Conservation (phyloP, 2,888 invertebrate species). For the Hirtodrosophila cameraria region DNA sequence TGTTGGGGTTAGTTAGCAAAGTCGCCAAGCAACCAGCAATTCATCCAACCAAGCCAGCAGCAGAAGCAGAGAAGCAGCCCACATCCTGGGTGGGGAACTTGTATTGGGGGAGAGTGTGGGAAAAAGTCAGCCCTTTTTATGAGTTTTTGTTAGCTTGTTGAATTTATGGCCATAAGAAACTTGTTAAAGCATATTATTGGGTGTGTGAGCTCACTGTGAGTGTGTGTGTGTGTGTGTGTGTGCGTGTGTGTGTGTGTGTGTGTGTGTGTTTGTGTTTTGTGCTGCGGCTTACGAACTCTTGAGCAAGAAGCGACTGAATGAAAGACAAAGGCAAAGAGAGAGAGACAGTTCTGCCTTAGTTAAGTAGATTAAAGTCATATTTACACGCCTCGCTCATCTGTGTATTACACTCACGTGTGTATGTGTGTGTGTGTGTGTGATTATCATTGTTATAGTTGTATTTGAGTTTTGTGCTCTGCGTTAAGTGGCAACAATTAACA, state of each 20-base stretch:
- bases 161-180: slow-evolving; percentile 80
- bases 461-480: slow-evolving; percentile 67
- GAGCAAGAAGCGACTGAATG: slow-evolving; percentile 13
- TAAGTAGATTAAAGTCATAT: slow-evolving; percentile 77
- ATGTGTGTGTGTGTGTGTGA: slow-evolving; percentile 13
- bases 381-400: slow-evolving; percentile 55
- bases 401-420: slow-evolving; percentile 4
- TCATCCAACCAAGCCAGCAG: slow-evolving; percentile 5
- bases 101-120: background rate
- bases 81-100: background rate
- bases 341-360: slow-evolving; percentile 41
- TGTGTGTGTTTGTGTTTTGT: slow-evolving; percentile 50
- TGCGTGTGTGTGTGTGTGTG: slow-evolving; percentile 8
- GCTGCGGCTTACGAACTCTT: slow-evolving; percentile 52
- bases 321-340: slow-evolving; percentile 1
- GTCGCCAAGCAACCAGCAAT: slow-evolving; percentile 46
- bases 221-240: slow-evolving; percentile 33
- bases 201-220: slow-evolving; percentile 76
- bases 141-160: slow-evolving; percentile 77
- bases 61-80: background rate
- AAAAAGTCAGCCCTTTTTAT: slow-evolving; percentile 69
- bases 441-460: slow-evolving; percentile 40
- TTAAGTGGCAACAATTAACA: slow-evolving; percentile 80
- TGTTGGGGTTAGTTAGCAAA: slow-evolving; percentile 59
- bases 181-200: slow-evolving; percentile 79